Base-by-base conservation (phyloP, 2,113 vertebrate genomes). In the Nothobranchius furzeri region DNA sequence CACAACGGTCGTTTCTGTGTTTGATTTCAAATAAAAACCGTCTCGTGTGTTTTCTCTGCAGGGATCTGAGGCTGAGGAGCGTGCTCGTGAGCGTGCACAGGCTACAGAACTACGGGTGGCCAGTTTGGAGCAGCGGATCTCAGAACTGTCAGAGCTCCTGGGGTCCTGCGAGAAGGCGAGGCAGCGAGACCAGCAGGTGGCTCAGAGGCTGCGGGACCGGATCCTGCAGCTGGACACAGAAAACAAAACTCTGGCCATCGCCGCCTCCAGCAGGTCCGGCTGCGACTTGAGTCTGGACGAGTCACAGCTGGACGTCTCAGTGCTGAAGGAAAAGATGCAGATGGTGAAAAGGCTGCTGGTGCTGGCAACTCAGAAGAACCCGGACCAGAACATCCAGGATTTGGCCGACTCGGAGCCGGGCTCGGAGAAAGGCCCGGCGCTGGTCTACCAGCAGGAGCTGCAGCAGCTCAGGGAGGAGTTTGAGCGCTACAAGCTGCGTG, bases 401-500 rank as follows among this genome's bases (percentile, higher is more conserved):
- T 75, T 91, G 45, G 80, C 50, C 0, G 83, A 91, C 43, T 14
- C 71, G 0, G 56, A 82, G 84, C 0, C 7, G 3, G 13, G 60
- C 49, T 90, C 89, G 0, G 95, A 96, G 81, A 92, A 89, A 30
- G 90, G 90, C 9, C 88, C 93, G 0, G 89, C 46, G 0, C 68
- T 92, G 0, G 91, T 90, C 40, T 95, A 94, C 47, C 95, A 96
- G 70, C 96, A 95, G 85, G 97, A 98, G 88, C 93, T 99, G 66
- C 91, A 92, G 70, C 95, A 95, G 88, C 87, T 99, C 43, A 96
- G 92, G 79, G 98, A 98, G 0, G 97, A 98, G 86, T 98, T 98
- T 13, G 97, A 98, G 58, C 93, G 96, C 51, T 98, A 97, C 90
- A 98, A 99, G 90, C 83, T 89, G 79, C 90, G 96, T 35, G 96